These are phyloP conservation scores for Argynnis bischoffii DNA, from an alignment of 2,888 invertebrate species.

Conservation along the genomic window DNA sequence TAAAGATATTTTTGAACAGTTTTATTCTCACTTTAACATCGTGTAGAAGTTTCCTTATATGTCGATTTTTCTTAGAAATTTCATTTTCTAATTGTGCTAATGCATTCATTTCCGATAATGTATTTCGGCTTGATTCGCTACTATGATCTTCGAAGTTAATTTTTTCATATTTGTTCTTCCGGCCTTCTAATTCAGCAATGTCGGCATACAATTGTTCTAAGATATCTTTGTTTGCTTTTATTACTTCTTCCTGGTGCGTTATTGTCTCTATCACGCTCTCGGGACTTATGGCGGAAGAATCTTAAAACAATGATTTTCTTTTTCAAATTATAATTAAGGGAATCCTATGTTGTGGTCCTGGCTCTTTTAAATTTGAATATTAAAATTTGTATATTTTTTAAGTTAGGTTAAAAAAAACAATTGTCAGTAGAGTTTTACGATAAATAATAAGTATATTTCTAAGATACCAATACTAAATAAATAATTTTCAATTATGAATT, in stretches of 20 bases:
- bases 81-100: constrained; percentile 76
- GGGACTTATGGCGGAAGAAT: constrained; percentile 57
- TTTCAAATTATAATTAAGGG: no score
- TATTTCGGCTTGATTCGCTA: constrained; percentile 73
- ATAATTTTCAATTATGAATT: no score
- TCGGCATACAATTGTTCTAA: constrained; percentile 66
- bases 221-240: constrained; percentile 74
- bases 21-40: constrained; percentile 86
- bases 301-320: constrained; percentile 43
- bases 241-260: constrained; percentile 71
- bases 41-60: constrained; percentile 87
- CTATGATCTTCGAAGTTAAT: constrained; percentile 55
- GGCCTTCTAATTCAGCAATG: constrained; percentile 66
- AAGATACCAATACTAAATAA: no score
- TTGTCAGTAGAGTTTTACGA: no score
- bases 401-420: no score
- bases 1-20: no score
- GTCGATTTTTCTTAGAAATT: constrained; percentile 87
- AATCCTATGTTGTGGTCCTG: no score
- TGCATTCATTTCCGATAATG: constrained; percentile 70
- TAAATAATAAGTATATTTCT: no score
- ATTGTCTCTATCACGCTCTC: constrained; percentile 64
- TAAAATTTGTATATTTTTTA: no score
- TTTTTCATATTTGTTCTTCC: constrained; percentile 56
- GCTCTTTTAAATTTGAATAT: no score